Evolutionary conservation across 2,888 invertebrate species (phyloP).

Genomic region (Frankliniella intonsa): DNA sequence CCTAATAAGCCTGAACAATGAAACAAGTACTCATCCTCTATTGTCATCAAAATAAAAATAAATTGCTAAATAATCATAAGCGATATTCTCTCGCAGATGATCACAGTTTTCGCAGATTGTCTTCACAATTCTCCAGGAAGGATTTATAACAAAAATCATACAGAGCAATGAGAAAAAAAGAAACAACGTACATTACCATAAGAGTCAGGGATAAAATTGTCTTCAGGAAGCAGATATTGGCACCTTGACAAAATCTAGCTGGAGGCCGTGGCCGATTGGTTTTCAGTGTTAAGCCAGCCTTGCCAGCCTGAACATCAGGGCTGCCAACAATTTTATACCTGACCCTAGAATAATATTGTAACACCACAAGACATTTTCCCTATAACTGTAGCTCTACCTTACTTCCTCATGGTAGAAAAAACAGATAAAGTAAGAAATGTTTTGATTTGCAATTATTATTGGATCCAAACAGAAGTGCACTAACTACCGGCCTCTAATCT

Average conservation of each 20-base stretch:
- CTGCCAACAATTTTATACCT: too few species aligned
- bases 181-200: background rate
- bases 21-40: too few species aligned
- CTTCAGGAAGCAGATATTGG: too few species aligned
- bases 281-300: too few species aligned
- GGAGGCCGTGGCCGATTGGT: too few species aligned
- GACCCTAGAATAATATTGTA: background rate
- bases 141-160: background rate
- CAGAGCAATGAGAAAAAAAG: background rate
- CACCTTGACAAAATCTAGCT: too few species aligned
- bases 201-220: too few species aligned
- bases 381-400: background rate
- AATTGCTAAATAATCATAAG: background rate
- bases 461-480: background rate
- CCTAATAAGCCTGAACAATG: too few species aligned
- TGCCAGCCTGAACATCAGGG: too few species aligned
- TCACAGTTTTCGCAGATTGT: background rate
- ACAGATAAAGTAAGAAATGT: background rate
- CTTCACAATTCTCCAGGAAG: background rate
- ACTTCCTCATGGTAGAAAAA: background rate
- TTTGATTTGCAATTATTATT: background rate
- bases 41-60: background rate
- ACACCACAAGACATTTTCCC: background rate
- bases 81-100: background rate
- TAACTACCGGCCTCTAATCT: background rate